Conservation (phyloP, 2,888 invertebrate genomes). For the Pterobdella sp. region DNA sequence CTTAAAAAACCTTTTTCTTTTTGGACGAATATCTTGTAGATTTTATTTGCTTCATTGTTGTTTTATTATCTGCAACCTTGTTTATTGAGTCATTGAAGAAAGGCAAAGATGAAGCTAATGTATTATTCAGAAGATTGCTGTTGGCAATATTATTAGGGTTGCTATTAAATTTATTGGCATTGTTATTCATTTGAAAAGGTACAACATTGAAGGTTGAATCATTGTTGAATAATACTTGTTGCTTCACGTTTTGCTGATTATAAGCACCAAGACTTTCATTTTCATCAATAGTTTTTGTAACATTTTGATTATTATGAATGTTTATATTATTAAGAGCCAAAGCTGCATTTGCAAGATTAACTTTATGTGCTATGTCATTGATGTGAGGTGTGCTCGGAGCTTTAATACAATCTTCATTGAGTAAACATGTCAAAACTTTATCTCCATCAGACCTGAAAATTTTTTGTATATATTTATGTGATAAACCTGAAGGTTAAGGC, state of each 20-base stretch:
- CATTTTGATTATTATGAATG: constrained; percentile 14
- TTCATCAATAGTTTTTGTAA: neutral
- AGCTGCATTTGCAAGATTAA: constrained; percentile 20
- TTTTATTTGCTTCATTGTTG: neutral
- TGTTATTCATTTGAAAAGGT: constrained; percentile 17
- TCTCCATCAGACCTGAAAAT: constrained; percentile 35
- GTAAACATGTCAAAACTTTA: constrained; percentile 36
- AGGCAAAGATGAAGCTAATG: neutral
- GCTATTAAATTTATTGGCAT: neutral
- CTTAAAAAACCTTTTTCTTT: neutral
- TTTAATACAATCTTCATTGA: constrained; percentile 34
- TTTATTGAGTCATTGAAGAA: neutral
- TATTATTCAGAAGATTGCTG: constrained; percentile 2
- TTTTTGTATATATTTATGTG: neutral
- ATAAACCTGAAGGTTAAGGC: neutral
- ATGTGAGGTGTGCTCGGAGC: constrained; percentile 13
- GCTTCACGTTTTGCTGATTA: neutral
- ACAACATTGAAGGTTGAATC: neutral
- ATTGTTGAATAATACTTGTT: constrained; percentile 5
- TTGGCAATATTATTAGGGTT: neutral
- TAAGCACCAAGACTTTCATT: neutral
- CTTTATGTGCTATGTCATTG: constrained; percentile 24
- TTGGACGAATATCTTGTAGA: neutral
- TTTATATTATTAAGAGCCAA: constrained; percentile 27
- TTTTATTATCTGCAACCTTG: neutral